Base-by-base conservation (phyloP, 2,113 vertebrate species). In the Sardina pilchardus region DNA sequence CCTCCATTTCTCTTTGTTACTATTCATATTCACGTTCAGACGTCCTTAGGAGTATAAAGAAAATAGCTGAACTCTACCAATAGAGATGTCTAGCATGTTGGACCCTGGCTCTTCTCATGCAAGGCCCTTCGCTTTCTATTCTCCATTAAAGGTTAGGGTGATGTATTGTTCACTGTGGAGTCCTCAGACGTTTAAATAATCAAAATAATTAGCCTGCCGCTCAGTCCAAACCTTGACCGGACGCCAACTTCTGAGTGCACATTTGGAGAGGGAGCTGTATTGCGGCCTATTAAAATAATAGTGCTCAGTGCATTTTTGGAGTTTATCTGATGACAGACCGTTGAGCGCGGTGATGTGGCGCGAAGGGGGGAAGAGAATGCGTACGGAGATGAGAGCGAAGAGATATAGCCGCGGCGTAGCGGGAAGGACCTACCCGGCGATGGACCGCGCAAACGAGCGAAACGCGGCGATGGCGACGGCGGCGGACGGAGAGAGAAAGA, bases 261-360 rank as follows among this genome's bases (percentile, higher is more conserved):
- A 78, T 36, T 78, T 78, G 71, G 71, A 78, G 16, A 78, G 71
- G 71, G 30, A 36, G 71, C 34, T 34, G 71, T 78, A 34, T 78
- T 17, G 71, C 34, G 71, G 71, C 71, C 71, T 78, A 78, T 78
- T 78, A 78, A 78, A 78, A 78, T 78, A 78, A 78, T 78, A 78
- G 71, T 30, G 39, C 71, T 78, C 71, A 16, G 71, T 78, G 71
- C 71, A 78, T 78, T 78, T 78, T 78, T 78, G 71, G 30, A 14
- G 71, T 36, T 78, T 78, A 78, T 78, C 71, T 78, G 71, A 78
- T 78, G 71, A 78, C 71, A 34, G 34, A 78, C 71, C 36, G 71
- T 78, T 78, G 71, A 78, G 71, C 30, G 12, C 3, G n/a, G 59
- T 67, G 59, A 67, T 67, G 59, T 67, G 59, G 26, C 26, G 26